These are phyloP conservation scores for Orycteropus afer DNA, from an alignment of 2,113 vertebrate genomes.

Conservation along the genomic window DNA sequence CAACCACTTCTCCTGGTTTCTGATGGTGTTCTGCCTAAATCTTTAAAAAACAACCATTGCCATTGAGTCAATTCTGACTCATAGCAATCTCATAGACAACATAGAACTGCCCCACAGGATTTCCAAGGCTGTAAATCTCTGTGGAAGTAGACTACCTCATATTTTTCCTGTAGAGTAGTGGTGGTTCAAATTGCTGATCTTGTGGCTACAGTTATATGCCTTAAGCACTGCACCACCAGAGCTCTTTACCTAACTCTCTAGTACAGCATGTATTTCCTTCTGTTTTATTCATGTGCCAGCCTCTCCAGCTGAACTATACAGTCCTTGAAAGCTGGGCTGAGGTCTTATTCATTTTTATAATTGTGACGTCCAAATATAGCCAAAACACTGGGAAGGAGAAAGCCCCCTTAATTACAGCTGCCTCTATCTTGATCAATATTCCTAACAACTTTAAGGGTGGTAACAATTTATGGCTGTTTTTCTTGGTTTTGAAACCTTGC, in stretches of 20 bases:
- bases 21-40: accelerated
- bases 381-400: background rate
- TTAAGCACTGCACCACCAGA: no score
- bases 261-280: background rate
- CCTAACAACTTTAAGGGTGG: background rate
- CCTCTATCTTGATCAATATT: background rate
- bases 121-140: no score
- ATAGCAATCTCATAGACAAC: no score
- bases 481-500: background rate
- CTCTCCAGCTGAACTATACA: background rate
- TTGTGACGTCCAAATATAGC: background rate
- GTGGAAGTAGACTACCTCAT: no score
- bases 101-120: no score
- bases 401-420: background rate
- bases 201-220: no score
- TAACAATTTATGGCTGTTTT: background rate
- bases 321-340: background rate
- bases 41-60: no score
- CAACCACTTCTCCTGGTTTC: background rate
- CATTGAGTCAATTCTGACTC: no score
- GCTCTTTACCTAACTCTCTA: background rate
- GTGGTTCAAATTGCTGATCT: no score
- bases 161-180: no score
- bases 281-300: background rate
- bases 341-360: background rate